Evolutionary conservation across 2,797 vertebrate genomes (phyloP), one percentile per base, ranked within the genome.

Genomic region (Babyrousa celebensis): DNA sequence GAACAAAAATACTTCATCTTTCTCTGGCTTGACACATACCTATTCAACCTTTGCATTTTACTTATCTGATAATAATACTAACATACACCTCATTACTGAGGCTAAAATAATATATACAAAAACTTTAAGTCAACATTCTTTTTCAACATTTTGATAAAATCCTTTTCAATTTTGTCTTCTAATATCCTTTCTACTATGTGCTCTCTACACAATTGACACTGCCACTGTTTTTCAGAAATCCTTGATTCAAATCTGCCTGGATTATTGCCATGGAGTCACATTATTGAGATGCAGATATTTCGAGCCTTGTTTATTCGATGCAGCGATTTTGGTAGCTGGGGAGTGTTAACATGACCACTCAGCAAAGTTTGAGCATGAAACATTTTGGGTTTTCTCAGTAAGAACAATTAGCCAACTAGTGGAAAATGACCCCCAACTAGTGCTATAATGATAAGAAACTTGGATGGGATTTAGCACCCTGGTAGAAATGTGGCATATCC

Each of bases 371-470:
- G 32, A 89, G 62, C 48, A 65, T 63, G 40, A 95, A 86, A 78
- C 29, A 83, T 67, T 94, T 63, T 52, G 29, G 18, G 6, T 92
- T 40, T 92, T 90, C 62, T 89, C 86, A 85, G 52, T 92, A 90
- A 88, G 40, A 27, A 89, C 56, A 84, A 36, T 78, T 89, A 78
- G 18, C 54, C 60, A 77, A 87, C 60, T 85, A 70, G 85, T 68
- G 32, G 27, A 92, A 95, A 94, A 43, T 40, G 40, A 43, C 18
- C 54, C 25, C 56, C 70, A 93, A 4, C 40, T 20, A 40, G n/a
- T 80, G 56, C 74, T 23, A 23, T 32, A 56, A 12, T 67, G 71
- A 11, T 6, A 36, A 94, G 70, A 52, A 83, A 89, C 23, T 56
- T 1, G 72, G 62, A n/a, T 0, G 27, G 9, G 15, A 36, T 12